A percentile compares a stretch with the other conserved stretches of the same genome.
Conservation (phyloP, 2,797 vertebrate species). For the Diceros bicornis region DNA sequence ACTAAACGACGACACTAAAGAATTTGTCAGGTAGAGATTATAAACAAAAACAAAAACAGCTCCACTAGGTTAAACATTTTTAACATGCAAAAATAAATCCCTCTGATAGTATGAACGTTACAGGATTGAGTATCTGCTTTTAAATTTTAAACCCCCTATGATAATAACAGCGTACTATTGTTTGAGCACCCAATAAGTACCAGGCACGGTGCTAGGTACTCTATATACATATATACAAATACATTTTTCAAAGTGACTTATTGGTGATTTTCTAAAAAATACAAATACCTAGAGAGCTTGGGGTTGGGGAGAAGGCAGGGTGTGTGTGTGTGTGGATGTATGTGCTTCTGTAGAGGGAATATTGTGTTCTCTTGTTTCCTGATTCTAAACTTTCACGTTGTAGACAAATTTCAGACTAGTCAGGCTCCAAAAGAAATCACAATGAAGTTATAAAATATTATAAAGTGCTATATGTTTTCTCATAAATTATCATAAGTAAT, state of each 20-base stretch:
- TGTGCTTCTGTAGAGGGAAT: not conserved
- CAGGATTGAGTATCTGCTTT: constrained; percentile 27
- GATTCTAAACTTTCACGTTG: constrained; percentile 61
- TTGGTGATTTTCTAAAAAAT: constrained; percentile 47
- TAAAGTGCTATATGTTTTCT: constrained; percentile 19
- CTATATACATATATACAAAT: not conserved
- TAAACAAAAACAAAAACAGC: constrained; percentile 56
- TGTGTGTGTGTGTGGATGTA: not conserved
- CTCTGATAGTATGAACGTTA: constrained; percentile 1
- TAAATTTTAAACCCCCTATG: constrained; percentile 61
- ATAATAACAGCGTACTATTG: constrained; percentile 15
- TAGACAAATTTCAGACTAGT: constrained; percentile 59
- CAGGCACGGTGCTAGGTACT: not conserved
- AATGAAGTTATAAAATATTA: constrained; percentile 41
- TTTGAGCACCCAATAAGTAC: not conserved
- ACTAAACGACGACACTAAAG: constrained; percentile 59
- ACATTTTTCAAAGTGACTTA: constrained; percentile 29
- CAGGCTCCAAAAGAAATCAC: constrained; percentile 55
- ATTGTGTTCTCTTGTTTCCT: constrained; percentile 11
- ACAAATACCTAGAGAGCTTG: not conserved
- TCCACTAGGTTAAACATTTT: constrained; percentile 18
- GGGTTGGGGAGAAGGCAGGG: not conserved
- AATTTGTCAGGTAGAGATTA: constrained; percentile 25
- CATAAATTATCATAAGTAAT: not conserved
- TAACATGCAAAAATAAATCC: constrained; percentile 36